A percentile compares a stretch with the other conserved stretches of the same genome.
These are phyloP conservation scores for Dendroctonus ponderosae DNA, from an alignment of 1,140 invertebrate genomes.

Conservation along the genomic window DNA sequence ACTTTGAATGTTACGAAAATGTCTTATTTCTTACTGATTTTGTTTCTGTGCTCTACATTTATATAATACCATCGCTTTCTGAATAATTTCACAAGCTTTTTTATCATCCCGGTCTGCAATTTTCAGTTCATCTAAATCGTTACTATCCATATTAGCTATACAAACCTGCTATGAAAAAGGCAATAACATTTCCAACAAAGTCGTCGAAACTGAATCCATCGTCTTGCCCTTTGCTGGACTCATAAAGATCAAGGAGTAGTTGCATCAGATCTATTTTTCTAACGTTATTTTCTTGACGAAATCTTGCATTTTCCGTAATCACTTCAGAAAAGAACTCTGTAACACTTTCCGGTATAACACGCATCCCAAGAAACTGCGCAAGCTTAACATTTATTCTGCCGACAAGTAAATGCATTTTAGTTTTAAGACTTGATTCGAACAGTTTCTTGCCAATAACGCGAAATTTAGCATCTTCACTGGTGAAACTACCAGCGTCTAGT, in stretches of 20 bases:
- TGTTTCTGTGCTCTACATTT: too few relatives aligned
- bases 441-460: conserved; percentile 23
- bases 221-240: conserved; percentile 6
- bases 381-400: conserved; percentile 7
- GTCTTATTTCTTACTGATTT: too few relatives aligned
- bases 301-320: conserved; percentile 51
- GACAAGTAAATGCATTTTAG: conserved; percentile 1
- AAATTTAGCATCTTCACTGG: conserved; percentile 57
- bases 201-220: conserved; percentile 26
- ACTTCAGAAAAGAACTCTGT: conserved; percentile 52
- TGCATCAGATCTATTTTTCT: conserved; percentile 57
- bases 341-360: conserved; percentile 34
- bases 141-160: not conserved
- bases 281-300: conserved; percentile 51
- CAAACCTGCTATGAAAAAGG: conserved; percentile 29
- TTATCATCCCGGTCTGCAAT: too few relatives aligned
- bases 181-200: conserved; percentile 22
- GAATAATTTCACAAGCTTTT: too few relatives aligned
- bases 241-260: conserved; percentile 52
- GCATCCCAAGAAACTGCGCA: conserved; percentile 1
- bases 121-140: too few relatives aligned
- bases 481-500: conserved; percentile 59
- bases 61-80: too few relatives aligned
- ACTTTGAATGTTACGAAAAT: too few relatives aligned
- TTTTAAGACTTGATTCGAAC: not conserved